Evolutionary conservation across 2,113 vertebrate genomes (phyloP), one percentile per base, ranked within the genome.

Genomic region (Nasalis larvatus): DNA sequence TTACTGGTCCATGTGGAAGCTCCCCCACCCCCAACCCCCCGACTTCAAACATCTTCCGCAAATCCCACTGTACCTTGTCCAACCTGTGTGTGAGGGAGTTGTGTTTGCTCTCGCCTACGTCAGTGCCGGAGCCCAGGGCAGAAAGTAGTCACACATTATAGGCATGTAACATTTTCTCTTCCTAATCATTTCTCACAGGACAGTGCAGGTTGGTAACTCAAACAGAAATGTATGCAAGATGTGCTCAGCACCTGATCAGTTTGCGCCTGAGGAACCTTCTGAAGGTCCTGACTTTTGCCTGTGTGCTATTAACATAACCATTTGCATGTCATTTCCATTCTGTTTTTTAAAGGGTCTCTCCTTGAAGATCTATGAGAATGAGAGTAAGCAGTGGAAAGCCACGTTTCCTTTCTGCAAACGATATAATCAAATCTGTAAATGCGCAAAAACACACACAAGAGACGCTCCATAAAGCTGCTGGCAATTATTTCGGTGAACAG

Each of bases 391-490:
- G 54, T 84, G 66, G 56, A 94, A 89, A 97, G 78, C 37, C 81
- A 89, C 35, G 20, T 42, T 98, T 98, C 32, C 77, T 73, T 94
- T 97, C 95, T 95, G 54, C 76, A 96, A 97, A 93, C 0, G 18
- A 86, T 58, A 96, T 49, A 95, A 93, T 97, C 88, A 97, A 98
- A 97, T 97, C 94, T 95, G 80, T 93, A 95, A 93, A 93, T 40
- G 69, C 49, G 30, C 77, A 97, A 96, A 94, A 84, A 94, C 40
- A 97, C 52, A 96, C 73, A 97, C 74, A 94, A 88, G 92, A 95
- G 95, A 91, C 0, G 52, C 63, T 80, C 40, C 32, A 80, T 89
- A 95, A 97, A 97, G 95, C 91, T 86, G 85, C 89, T 94, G 82
- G 82, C 91, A 96, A 96, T 97, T 97, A 95, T 97, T 96, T 95